Base-by-base conservation (phyloP, 2,113 vertebrate genomes). In the Hymenochirus boettgeri region DNA sequence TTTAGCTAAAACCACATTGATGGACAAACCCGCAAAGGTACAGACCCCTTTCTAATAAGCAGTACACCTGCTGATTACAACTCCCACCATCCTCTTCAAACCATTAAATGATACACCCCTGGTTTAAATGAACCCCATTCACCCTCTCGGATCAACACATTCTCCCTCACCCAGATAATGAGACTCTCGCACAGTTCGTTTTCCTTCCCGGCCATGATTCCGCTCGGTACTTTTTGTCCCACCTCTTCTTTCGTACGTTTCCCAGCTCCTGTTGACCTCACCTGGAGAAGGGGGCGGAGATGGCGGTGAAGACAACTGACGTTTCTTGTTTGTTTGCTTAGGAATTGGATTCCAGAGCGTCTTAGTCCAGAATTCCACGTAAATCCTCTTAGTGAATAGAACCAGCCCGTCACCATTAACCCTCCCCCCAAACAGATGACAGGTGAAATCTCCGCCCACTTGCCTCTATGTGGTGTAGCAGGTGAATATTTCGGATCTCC, bases 121-220 rank as follows among this genome's bases (percentile, higher is more conserved):
- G 33, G 33, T 8, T 35, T 7, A 35, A 35, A 35, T 9, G n/a
- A 35, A 5, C 50, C 35, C 47, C 21, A 35, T 5, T 22, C 50
- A 12, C 13, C 52, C 52, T 27, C 33, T n/a, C n/a, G n/a, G n/a
- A 31, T 15, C 55, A 8, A n/a, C 13, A 6, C 15, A 15, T 51
- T 18, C 29, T 5, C 21, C 45, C 89, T 88, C 76, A 91, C 89
- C 89, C 89, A 91, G 62, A 88, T 73, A 24, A 85, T 72, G 18
- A 91, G 85, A 75, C 89, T 91, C 13, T 88, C 85, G 48, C 83
- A 86, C 54, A 88, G 75, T 3, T 65, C 75, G 45, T 81, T 75
- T 66, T 85, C 83, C 65, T 74, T 76, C 1, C 78, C 69, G 58
- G 85, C 88, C 88, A 88, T 88, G 70, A 79, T 70, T 71, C 51